phyloP scores from a whole-genome alignment of 2,797 vertebrate species.

The Phalloptychus januarius region DNA sequence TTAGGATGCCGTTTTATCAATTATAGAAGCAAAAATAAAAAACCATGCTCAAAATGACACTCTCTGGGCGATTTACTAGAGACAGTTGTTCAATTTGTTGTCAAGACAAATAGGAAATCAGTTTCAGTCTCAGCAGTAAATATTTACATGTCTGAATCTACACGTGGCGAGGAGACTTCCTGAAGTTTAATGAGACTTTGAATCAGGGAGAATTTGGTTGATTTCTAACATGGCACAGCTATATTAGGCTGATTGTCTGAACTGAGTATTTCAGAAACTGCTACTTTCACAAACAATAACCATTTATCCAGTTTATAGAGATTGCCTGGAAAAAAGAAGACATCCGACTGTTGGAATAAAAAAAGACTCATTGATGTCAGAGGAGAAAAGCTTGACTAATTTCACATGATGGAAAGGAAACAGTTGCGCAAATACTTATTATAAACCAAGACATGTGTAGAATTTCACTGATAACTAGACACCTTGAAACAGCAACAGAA shows the following conservation, averaged over 20 bases:
- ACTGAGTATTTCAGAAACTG: neutral
- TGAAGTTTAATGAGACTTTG: neutral
- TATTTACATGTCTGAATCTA: neutral
- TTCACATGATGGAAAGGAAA: neutral
- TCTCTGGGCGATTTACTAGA: neutral
- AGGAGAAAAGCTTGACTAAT: neutral
- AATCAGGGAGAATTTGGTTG: neutral
- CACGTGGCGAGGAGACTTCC: neutral
- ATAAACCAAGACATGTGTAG: neutral
- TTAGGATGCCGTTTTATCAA: neutral
- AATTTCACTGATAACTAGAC: neutral
- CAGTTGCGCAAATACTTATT: neutral
- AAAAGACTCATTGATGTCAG: neutral
- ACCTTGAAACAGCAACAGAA: neutral
- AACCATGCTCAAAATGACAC: neutral
- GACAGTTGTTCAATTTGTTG: neutral
- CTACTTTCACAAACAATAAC: neutral
- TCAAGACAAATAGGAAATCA: neutral
- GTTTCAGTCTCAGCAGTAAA: neutral
- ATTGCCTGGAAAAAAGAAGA: neutral
- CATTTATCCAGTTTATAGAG: neutral
- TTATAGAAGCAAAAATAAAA: neutral
- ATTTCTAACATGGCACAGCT: neutral
- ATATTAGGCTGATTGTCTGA: neutral
- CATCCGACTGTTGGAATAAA: neutral